These are phyloP conservation scores for Onthophagus sagittarius DNA, from an alignment of 2,888 invertebrate species.

Conservation along the genomic window DNA sequence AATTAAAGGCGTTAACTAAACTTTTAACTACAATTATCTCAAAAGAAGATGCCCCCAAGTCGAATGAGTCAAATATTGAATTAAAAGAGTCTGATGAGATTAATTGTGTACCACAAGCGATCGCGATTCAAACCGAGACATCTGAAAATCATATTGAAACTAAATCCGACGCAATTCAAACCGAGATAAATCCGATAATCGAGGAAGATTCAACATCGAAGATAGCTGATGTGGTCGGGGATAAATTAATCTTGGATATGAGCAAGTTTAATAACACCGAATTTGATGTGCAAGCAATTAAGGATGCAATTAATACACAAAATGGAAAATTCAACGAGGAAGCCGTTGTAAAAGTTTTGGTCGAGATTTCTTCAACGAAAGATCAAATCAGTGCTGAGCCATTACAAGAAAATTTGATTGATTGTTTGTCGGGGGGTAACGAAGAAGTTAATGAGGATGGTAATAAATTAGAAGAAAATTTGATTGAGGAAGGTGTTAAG, in stretches of 20 bases:
- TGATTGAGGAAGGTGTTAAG: neutral
- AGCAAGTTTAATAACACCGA: neutral
- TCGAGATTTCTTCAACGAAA: neutral
- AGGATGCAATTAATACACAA: neutral
- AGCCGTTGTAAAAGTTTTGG: neutral
- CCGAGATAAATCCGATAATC: neutral
- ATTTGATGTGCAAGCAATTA: neutral
- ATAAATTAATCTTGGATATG: neutral
- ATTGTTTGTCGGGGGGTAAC: neutral
- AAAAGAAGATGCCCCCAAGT: neutral
- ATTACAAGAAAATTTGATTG: neutral
- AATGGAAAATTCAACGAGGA: neutral
- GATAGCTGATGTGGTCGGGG: neutral
- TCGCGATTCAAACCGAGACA: neutral
- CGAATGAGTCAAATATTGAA: neutral
- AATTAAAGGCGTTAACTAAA: neutral
- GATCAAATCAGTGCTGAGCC: neutral
- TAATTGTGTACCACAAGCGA: neutral
- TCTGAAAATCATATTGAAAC: neutral
- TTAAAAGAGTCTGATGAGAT: neutral
- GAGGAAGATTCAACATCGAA: neutral
- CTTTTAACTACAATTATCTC: neutral
- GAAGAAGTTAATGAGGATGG: neutral
- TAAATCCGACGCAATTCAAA: neutral
- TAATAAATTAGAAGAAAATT: neutral